phyloP scores from a whole-genome alignment of 2,888 invertebrate species.

The Onthophagus sagittarius region DNA sequence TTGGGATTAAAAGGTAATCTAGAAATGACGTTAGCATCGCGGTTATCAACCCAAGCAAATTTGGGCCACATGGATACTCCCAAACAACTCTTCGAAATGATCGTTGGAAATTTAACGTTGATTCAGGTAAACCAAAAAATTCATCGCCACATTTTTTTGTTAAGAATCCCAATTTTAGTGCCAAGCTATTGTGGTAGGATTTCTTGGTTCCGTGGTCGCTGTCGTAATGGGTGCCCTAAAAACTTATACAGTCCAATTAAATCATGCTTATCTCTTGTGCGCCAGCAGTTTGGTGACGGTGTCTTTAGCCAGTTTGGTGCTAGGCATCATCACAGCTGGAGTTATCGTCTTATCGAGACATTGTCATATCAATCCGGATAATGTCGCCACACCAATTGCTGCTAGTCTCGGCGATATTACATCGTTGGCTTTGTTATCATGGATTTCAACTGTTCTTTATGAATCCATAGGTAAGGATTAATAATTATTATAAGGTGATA shows the following conservation, averaged over 20 bases:
- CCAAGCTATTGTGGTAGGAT: slow-evolving; percentile 70
- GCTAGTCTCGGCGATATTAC: slow-evolving; percentile 77
- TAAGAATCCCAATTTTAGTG: slow-evolving; percentile 48
- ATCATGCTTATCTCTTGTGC: slow-evolving; percentile 68
- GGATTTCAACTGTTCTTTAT: slow-evolving; percentile 57
- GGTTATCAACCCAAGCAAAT: slow-evolving; percentile 76
- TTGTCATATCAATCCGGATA: slow-evolving; percentile 72
- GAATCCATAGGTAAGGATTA: slow-evolving; percentile 53
- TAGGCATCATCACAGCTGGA: slow-evolving; percentile 67
- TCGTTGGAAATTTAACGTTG: slow-evolving; percentile 69
- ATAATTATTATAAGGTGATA: not conserved
- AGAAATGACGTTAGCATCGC: slow-evolving; percentile 78
- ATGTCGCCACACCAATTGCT: slow-evolving; percentile 76
- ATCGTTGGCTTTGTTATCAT: slow-evolving; percentile 60
- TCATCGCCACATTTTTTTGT: not conserved
- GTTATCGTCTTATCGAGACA: slow-evolving; percentile 68
- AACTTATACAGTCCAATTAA: slow-evolving; percentile 58
- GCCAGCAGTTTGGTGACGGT: slow-evolving; percentile 74
- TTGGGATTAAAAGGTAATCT: slow-evolving; percentile 78
- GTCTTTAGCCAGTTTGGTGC: slow-evolving; percentile 68
- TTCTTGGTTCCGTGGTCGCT: slow-evolving; percentile 66
- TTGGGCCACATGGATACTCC: slow-evolving; percentile 70
- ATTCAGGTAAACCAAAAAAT: slow-evolving; percentile 57
- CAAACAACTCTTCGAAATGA: slow-evolving; percentile 62
- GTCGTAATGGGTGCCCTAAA: slow-evolving; percentile 65